Evolutionary conservation across 2,113 vertebrate genomes (phyloP).

Genomic region (Microcebus ravelobensis): DNA sequence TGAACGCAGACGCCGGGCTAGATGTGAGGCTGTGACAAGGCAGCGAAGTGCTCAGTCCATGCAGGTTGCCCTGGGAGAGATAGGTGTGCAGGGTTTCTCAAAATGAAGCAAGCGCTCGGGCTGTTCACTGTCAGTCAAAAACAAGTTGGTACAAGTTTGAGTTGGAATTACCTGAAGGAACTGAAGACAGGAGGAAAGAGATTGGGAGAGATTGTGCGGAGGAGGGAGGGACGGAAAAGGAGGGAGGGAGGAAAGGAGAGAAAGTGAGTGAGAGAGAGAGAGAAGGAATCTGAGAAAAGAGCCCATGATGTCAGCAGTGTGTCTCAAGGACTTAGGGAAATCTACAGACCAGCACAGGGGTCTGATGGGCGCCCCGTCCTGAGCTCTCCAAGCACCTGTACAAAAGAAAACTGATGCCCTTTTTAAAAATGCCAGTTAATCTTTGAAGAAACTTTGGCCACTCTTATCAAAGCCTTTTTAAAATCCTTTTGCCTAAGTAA

Average conservation of each 20-base stretch:
- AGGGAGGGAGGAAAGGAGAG: background rate
- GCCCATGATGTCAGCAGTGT: slow-evolving; percentile 84
- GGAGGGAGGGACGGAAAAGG: slow-evolving; percentile 67
- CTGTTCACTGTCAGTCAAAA: slow-evolving; percentile 85
- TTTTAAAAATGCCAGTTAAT: slow-evolving; percentile 79
- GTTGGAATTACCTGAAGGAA: slow-evolving; percentile 88
- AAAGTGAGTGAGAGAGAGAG: slow-evolving; percentile 24
- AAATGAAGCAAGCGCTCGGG: slow-evolving; percentile 46
- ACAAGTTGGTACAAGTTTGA: slow-evolving; percentile 87
- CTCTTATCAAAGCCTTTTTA: slow-evolving; percentile 82
- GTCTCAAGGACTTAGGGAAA: slow-evolving; percentile 87
- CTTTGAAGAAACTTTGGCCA: slow-evolving; percentile 82
- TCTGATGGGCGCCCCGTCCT: slow-evolving; percentile 62
- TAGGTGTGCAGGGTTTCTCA: slow-evolving; percentile 49
- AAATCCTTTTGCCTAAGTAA: slow-evolving; percentile 81
- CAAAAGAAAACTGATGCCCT: slow-evolving; percentile 73
- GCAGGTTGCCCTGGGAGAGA: slow-evolving; percentile 72
- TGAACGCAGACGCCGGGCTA: slow-evolving; percentile 76
- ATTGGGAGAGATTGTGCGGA: slow-evolving; percentile 74
- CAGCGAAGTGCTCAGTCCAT: slow-evolving; percentile 55
- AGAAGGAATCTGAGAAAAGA: slow-evolving; percentile 82
- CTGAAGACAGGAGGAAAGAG: slow-evolving; percentile 69
- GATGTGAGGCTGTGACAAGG: slow-evolving; percentile 76
- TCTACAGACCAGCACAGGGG: slow-evolving; percentile 79
- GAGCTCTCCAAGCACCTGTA: slow-evolving; percentile 83